Evolutionary conservation across 2,888 invertebrate genomes (phyloP), one percentile per base, ranked within the genome.

Genomic region (Luperina nickerlii): DNA sequence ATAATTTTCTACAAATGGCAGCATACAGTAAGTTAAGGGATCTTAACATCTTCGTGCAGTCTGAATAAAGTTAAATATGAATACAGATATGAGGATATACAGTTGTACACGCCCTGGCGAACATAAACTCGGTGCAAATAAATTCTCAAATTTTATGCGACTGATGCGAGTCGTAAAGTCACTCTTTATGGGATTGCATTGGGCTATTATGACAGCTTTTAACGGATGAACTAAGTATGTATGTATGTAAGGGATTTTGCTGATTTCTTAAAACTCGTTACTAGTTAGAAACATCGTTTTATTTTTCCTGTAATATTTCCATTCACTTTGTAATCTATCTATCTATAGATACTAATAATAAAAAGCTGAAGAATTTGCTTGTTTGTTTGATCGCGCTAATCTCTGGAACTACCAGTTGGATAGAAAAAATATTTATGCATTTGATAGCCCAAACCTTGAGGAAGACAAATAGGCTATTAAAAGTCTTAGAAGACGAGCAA

Each of bases 91-190:
- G 54, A 62, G 60, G 70, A 76, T 71, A n/a, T 74, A 74, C 32
- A 60, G 67, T 73, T 73, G 20, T 75, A 75, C 27, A 70, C 63
- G 63, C 63, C 62, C 45, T 38, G 73, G 57, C 66, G 63, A 63
- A 51, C 70, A 63, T 84, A 77, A 73, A 75, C 63, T 20, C 62
- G 42, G 24, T 62, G 48, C 60, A 73, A 87, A 87, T 86, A 85
- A 79, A 79, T 85, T 79, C 18, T 60, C 54, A 69, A 79, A 76
- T 71, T 81, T 81, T 78, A 85, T 78, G 75, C 48, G 54, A 48
- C 79, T 81, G 76, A 85, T 78, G 75, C 48, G 54, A 48, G 42
- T 82, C 73, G 57, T 88, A 82, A 88, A 72, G 77, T 80, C 65
- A 76, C 24, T 77, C 11, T 78, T 72, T 79, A 77, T 68, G 63